phyloP scores from a whole-genome alignment of 2,113 vertebrate genomes.

The Aphyosemion australe region DNA sequence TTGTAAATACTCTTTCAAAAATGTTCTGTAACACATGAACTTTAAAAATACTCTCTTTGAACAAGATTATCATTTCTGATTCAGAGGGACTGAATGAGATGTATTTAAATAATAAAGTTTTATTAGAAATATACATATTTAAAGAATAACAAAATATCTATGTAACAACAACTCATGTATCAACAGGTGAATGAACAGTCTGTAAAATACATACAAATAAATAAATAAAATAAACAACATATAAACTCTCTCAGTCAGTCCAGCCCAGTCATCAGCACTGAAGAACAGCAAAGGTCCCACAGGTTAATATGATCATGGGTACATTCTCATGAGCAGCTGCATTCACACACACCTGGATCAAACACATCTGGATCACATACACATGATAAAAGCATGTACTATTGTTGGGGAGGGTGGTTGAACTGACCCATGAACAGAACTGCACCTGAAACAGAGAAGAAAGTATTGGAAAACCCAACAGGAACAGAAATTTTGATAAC shows the following conservation, averaged over 20 bases:
- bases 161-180: too few relatives aligned
- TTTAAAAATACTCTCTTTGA: neutral
- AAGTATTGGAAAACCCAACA: too few relatives aligned
- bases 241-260: neutral
- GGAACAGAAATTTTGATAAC: neutral
- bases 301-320: neutral
- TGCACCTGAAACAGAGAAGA: slow-evolving; percentile 67
- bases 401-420: slow-evolving; percentile 70
- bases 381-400: neutral
- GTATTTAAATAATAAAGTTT: slow-evolving; percentile 18
- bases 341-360: slow-evolving; percentile 58
- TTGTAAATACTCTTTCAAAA: too few relatives aligned
- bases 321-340: too few relatives aligned
- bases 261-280: neutral
- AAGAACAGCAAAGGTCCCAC: too few relatives aligned
- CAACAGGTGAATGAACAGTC: slow-evolving; percentile 31
- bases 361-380: neutral
- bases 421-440: slow-evolving; percentile 88
- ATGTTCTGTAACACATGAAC: too few relatives aligned
- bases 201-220: slow-evolving; percentile 11
- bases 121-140: slow-evolving; percentile 68
- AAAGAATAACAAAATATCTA: slow-evolving; percentile 54
- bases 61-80: neutral
- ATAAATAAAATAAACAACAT: slow-evolving; percentile 30
- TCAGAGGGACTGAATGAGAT: neutral